phyloP scores from a whole-genome alignment of 2,888 invertebrate species.

The Unio delphinus region DNA sequence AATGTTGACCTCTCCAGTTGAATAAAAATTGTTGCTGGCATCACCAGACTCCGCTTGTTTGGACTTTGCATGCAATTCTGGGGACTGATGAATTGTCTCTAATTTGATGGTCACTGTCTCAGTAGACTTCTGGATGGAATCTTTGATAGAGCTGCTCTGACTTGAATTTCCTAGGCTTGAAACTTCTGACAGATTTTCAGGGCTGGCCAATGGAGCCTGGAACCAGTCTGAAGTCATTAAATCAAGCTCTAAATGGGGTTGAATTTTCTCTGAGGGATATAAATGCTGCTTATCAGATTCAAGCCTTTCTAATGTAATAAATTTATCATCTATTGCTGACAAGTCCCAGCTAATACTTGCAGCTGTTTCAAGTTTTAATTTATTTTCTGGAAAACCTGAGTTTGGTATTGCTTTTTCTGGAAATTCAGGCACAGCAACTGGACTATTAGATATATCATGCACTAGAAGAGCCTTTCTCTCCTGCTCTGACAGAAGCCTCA shows the following conservation, averaged over 20 bases:
- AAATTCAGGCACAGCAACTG: conserved; percentile 17
- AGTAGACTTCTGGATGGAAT: conserved; percentile 71
- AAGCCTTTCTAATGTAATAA: conserved; percentile 21
- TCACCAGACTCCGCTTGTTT: background rate
- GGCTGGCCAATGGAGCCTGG: conserved; percentile 84
- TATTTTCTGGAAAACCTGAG: conserved; percentile 1
- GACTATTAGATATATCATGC: conserved; percentile 34
- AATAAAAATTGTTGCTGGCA: background rate
- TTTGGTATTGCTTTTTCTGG: conserved; percentile 7
- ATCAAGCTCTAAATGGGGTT: conserved; percentile 35
- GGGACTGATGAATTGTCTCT: conserved; percentile 58
- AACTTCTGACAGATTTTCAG: conserved; percentile 86
- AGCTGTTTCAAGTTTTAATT: background rate
- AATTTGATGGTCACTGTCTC: conserved; percentile 29
- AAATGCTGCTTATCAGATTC: conserved; percentile 22
- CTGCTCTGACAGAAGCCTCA: conserved; percentile 55
- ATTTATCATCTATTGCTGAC: conserved; percentile 56
- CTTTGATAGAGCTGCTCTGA: conserved; percentile 16
- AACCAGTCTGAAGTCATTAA: conserved; percentile 35
- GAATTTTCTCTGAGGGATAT: conserved; percentile 28
- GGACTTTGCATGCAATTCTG: conserved; percentile 29
- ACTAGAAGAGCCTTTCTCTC: conserved; percentile 55
- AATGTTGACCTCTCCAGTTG: background rate
- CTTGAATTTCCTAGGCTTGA: conserved; percentile 78
- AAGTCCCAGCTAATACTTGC: conserved; percentile 72